phyloP scores from a whole-genome alignment of 2,888 invertebrate species.

The Xestia xanthographa region DNA sequence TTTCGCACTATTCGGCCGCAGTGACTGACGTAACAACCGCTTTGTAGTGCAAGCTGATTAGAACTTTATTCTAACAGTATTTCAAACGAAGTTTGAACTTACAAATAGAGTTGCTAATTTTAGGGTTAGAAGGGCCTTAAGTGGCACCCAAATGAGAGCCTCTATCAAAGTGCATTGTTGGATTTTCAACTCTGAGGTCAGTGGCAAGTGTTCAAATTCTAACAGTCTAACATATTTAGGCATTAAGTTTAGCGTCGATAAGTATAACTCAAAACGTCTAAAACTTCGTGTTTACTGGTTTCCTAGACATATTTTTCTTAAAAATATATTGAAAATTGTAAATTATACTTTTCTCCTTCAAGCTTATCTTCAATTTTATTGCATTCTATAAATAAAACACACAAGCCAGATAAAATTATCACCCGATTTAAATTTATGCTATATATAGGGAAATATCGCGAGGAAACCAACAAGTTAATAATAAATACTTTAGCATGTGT shows the following conservation, averaged over 20 bases:
- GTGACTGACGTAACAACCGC: too few relatives aligned
- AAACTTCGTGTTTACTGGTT: background rate
- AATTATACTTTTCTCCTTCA: constrained; percentile 14
- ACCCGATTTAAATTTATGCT: constrained; percentile 41
- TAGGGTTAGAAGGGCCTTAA: too few relatives aligned
- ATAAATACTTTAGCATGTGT: constrained; percentile 50
- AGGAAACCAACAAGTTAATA: constrained; percentile 51
- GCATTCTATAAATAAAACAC: constrained; percentile 45
- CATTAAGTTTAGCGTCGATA: too few relatives aligned
- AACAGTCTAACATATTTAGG: background rate
- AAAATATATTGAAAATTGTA: background rate
- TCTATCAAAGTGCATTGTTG: background rate
- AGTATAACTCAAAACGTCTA: too few relatives aligned
- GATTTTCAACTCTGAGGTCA: background rate
- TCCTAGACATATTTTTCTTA: background rate
- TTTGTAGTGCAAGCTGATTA: too few relatives aligned
- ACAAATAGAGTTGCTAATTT: too few relatives aligned
- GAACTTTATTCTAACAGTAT: too few relatives aligned
- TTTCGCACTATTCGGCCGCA: too few relatives aligned
- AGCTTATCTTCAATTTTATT: constrained; percentile 28
- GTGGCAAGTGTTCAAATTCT: background rate
- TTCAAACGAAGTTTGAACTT: too few relatives aligned
- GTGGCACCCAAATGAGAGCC: background rate
- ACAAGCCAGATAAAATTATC: constrained; percentile 29
- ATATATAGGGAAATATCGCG: constrained; percentile 45